Evolutionary conservation across 2,797 vertebrate genomes (phyloP), one percentile per base, ranked within the genome.

Genomic region (Sphenodon punctatus): DNA sequence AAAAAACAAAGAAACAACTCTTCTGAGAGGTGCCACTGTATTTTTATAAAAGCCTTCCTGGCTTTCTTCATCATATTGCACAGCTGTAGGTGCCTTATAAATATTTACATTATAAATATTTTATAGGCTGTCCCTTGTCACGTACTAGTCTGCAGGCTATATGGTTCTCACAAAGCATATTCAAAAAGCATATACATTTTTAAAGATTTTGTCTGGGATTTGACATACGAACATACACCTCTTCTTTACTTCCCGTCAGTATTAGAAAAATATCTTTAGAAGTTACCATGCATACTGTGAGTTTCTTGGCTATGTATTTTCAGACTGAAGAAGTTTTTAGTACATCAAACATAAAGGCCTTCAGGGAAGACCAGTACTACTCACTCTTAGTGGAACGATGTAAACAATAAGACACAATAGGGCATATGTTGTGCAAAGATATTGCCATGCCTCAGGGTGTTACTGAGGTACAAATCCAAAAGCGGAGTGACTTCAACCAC

Each of bases 21-120:
- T n/a, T 65, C 72, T 79, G 34, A 61, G 36, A 89, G 10, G 39
- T 4, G 42, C 22, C 59, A 7, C 46, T 67, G 67, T 81, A 27
- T 65, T 70, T 53, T 77, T 80, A 19, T 42, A 46, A 76, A 73
- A 80, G 16, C 12, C 45, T 66, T 56, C 56, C 46, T 78, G 7
- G 20, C 38, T 80, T 91, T 67, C 30, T 39, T 67, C 59, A 22
- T 27, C 46, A 30, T 38, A 51, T 56, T 56, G 48, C 3, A 65
- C 15, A 67, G 4, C 77, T 49, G 34, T 17, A 41, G 34, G n/a
- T 79, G 55, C 42, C 70, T 61, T 16, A 80, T 45, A 87, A 80
- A 81, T 89, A 86, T 83, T 91, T 85, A 77, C 3, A 65, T 81
- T 64, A 75, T 73, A 48, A 14, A 49, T 75, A 89, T 86, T 85